Conservation (phyloP, 2,888 invertebrate species). For the Tridacna gigas region DNA sequence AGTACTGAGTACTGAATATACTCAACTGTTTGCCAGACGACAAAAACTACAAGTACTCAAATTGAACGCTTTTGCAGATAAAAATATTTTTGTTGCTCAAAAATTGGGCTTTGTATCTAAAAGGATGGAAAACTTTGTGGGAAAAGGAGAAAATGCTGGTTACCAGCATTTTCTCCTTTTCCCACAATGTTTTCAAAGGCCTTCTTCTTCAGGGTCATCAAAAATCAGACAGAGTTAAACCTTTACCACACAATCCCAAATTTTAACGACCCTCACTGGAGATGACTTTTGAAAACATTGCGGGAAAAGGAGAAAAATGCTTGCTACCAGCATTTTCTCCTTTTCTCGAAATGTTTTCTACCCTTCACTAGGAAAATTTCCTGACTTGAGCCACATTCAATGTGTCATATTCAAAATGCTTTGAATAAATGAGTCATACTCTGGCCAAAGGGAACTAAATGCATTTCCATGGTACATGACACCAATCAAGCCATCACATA, state of each 20-base stretch:
- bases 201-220: not conserved
- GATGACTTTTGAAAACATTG: not conserved
- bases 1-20: too few relatives aligned
- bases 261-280: not conserved
- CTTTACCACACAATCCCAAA: not conserved
- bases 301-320: not conserved
- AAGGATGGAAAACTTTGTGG: not conserved
- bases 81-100: not conserved
- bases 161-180: not conserved
- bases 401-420: too few relatives aligned
- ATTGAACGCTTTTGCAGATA: not conserved
- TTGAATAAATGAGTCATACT: too few relatives aligned
- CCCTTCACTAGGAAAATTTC: too few relatives aligned
- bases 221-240: not conserved
- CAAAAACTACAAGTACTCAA: too few relatives aligned
- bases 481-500: too few relatives aligned
- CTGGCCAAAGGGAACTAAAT: too few relatives aligned
- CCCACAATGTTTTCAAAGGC: not conserved
- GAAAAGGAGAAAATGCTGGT: slow-evolving; percentile 4
- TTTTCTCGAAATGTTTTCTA: not conserved
- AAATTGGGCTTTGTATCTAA: not conserved
- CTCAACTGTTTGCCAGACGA: too few relatives aligned
- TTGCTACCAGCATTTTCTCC: not conserved
- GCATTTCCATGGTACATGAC: too few relatives aligned
- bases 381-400: too few relatives aligned